phyloP scores from a whole-genome alignment of 2,797 vertebrate genomes.

The Lates japonicus region DNA sequence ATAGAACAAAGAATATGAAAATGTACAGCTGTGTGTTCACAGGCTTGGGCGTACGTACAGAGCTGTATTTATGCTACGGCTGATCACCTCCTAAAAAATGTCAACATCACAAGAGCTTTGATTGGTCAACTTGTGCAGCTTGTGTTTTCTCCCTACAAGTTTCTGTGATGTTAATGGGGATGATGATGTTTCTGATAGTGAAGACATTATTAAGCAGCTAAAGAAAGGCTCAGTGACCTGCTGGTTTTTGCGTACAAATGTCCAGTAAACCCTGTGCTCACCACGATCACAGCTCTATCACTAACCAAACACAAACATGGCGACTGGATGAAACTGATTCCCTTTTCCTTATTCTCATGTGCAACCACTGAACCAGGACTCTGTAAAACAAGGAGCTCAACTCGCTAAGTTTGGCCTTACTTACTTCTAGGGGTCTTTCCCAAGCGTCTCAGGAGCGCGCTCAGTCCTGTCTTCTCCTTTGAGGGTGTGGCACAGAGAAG shows the following conservation, averaged over 20 bases:
- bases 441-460: slow-evolving; percentile 91
- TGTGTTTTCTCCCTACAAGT: neutral
- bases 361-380: neutral
- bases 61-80: neutral
- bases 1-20: neutral
- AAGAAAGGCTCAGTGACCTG: neutral
- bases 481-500: slow-evolving; percentile 94
- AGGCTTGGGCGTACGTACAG: neutral
- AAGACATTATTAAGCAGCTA: neutral
- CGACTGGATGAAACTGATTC: neutral
- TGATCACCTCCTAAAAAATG: neutral
- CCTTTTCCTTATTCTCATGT: neutral
- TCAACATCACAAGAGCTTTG: neutral
- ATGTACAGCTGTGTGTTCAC: neutral
- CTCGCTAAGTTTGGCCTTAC: slow-evolving; percentile 39
- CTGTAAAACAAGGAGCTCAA: neutral
- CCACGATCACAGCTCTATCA: neutral
- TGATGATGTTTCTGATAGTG: neutral
- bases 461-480: slow-evolving; percentile 94
- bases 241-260: neutral
- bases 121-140: neutral
- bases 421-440: slow-evolving; percentile 89
- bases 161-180: neutral
- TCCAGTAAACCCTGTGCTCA: neutral
- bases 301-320: neutral